phyloP scores from a whole-genome alignment of 2,113 vertebrate genomes.

The Polypterus bichir region DNA sequence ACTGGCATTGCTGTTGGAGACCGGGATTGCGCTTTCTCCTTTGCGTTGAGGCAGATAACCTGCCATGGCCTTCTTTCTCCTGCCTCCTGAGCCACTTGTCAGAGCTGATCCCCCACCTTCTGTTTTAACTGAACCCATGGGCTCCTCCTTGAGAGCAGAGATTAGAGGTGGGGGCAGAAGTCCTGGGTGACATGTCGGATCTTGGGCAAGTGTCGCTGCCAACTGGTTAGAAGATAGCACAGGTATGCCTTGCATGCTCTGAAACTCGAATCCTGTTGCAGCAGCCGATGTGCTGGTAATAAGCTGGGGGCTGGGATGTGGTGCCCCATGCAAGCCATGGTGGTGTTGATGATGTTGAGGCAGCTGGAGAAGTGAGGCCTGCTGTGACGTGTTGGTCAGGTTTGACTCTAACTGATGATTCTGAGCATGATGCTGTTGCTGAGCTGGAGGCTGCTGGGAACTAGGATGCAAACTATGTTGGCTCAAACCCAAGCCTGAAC shows the following conservation, averaged over 20 bases:
- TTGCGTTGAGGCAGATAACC: conserved; percentile 64
- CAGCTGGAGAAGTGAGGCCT: conserved; percentile 27
- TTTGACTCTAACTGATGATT: conserved; percentile 46
- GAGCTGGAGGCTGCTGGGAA: conserved; percentile 46
- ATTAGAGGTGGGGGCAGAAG: conserved; percentile 57
- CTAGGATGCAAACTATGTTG: conserved; percentile 44
- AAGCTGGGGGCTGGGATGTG: conserved; percentile 54
- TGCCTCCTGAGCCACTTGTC: conserved; percentile 31
- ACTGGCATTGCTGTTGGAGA: conserved; percentile 35
- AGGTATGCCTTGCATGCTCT: conserved; percentile 44
- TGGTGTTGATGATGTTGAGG: conserved; percentile 54
- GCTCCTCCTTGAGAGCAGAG: conserved; percentile 56
- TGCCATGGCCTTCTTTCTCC: conserved; percentile 65
- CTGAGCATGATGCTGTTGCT: conserved; percentile 40
- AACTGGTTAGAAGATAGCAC: conserved; percentile 64
- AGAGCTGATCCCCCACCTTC: conserved; percentile 17
- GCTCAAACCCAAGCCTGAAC: conserved; percentile 53
- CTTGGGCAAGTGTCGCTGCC: conserved; percentile 60
- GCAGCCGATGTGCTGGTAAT: conserved; percentile 45
- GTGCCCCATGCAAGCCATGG: conserved; percentile 20
- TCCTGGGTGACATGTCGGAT: conserved; percentile 38
- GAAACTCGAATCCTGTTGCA: conserved; percentile 50
- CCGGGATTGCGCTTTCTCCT: conserved; percentile 39
- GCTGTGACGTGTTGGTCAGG: conserved; percentile 44
- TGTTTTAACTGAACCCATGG: conserved; percentile 37